These are phyloP conservation scores for Festucalex cinctus DNA, from an alignment of 2,113 vertebrate genomes.

Conservation along the genomic window DNA sequence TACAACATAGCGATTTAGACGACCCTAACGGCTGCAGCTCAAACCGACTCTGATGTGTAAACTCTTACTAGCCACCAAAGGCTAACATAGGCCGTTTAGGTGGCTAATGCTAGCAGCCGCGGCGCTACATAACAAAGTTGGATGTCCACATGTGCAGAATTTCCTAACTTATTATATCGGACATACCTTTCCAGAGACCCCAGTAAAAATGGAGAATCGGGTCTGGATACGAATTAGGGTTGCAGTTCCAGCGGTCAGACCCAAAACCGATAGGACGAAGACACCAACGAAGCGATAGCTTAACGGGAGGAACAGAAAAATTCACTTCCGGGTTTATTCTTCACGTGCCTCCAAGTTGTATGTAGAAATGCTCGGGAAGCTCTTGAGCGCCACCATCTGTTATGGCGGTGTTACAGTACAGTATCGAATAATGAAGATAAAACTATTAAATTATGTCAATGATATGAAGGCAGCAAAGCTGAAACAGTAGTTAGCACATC, in stretches of 20 bases:
- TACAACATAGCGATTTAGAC: neutral
- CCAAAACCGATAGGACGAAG: conserved; percentile 46
- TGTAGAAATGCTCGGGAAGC: neutral
- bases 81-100: conserved; percentile 43
- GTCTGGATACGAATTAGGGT: conserved; percentile 39
- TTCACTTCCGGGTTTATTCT: conserved; percentile 52
- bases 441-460: too few species aligned
- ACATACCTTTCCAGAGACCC: conserved; percentile 63
- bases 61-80: conserved; percentile 6
- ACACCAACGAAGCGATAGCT: conserved; percentile 45
- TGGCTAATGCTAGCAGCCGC: conserved; percentile 27
- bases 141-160: neutral
- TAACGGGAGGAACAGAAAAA: conserved; percentile 7
- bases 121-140: neutral
- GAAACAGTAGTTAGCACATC: too few species aligned
- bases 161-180: neutral
- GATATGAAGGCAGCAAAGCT: too few species aligned
- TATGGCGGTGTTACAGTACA: neutral
- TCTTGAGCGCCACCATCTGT: neutral
- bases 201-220: conserved; percentile 26
- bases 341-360: neutral
- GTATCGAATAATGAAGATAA: neutral
- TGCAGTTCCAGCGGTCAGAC: conserved; percentile 45
- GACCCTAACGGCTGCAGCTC: neutral
- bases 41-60: neutral